Evolutionary conservation across 1,140 invertebrate species (phyloP), one percentile per base, ranked within the genome.

Genomic region (Bombus terrestris): DNA sequence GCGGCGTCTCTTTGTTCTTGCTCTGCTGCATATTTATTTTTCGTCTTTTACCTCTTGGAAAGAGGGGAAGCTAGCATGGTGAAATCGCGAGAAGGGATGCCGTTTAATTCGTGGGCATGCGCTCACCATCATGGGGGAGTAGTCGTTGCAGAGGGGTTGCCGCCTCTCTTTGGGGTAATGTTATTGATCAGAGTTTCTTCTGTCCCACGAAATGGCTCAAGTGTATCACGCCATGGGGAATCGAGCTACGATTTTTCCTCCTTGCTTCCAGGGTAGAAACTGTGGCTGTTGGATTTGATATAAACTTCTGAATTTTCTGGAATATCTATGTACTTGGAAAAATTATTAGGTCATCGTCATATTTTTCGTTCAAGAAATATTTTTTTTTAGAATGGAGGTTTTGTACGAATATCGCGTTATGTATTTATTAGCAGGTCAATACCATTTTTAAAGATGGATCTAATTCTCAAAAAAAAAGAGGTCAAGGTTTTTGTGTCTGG

Each of bases 181-280:
- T 89, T 91, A 91, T 89, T 89, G 89, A 90, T 91, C 89, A 90
- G 80, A 77, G 72, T 25, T 84, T 84, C 86, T 86, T 89, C 86
- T 74, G 53, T 86, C 86, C 73, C 41, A 81, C 79, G 74, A 90
- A 91, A 87, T 73, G 76, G 81, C 81, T 83, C 77, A 82, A 88
- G 89, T 86, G 83, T 89, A 86, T 85, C 88, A 72, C 77, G 83
- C 75, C 59, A 82, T 83, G 81, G 81, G 76, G 77, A 57, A 84
- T 64, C 37, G 78, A 59, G 73, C 43, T 57, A 64, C 43, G 53
- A 35, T 71, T 43, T 62, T 74, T 69, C 43, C 69, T 59, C 75
- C 28, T 53, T 15, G 25, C 28, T 59, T 57, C 47, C 41, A 22
- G 28, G n/a, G 9, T 43, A 25, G 39, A 83, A 59, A 28, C n/a